Evolutionary conservation across 2,888 invertebrate species (phyloP).

Genomic region (Scrobipalpa costella): DNA sequence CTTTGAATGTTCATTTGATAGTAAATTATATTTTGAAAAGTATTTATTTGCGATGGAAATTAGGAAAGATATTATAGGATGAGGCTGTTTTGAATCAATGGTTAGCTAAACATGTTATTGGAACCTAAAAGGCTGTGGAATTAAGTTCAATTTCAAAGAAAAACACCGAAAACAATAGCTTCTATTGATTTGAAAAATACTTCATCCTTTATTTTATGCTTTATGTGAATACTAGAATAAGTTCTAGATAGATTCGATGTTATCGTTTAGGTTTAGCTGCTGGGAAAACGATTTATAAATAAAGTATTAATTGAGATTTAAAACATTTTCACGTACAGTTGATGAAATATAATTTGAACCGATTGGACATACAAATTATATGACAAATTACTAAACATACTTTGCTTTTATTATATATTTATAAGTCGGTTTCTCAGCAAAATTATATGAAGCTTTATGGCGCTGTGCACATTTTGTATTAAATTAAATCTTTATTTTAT

Average conservation of each 20-base stretch:
- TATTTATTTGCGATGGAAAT: constrained; percentile 9
- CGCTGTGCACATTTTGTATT: constrained; percentile 44
- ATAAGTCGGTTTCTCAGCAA: constrained; percentile 42
- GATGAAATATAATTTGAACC: too few relatives aligned
- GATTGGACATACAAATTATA: too few relatives aligned
- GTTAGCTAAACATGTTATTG: not conserved
- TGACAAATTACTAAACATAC: too few relatives aligned
- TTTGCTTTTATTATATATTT: not conserved
- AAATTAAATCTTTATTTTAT: constrained; percentile 39
- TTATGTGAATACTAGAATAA: constrained; percentile 29
- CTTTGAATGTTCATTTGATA: constrained; percentile 1
- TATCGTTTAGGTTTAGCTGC: constrained; percentile 24
- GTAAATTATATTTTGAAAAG: constrained; percentile 5
- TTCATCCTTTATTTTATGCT: constrained; percentile 7
- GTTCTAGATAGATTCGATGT: constrained; percentile 25
- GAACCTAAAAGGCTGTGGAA: too few relatives aligned
- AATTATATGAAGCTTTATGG: constrained; percentile 37
- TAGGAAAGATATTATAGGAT: not conserved
- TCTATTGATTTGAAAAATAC: not conserved
- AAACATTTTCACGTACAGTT: not conserved
- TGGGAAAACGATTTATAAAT: constrained; percentile 20
- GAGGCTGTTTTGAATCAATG: not conserved
- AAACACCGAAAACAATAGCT: not conserved
- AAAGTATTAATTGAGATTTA: not conserved
- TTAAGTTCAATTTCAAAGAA: not conserved